Evolutionary conservation across 2,888 invertebrate genomes (phyloP).

Genomic region (Tineola bisselliella): DNA sequence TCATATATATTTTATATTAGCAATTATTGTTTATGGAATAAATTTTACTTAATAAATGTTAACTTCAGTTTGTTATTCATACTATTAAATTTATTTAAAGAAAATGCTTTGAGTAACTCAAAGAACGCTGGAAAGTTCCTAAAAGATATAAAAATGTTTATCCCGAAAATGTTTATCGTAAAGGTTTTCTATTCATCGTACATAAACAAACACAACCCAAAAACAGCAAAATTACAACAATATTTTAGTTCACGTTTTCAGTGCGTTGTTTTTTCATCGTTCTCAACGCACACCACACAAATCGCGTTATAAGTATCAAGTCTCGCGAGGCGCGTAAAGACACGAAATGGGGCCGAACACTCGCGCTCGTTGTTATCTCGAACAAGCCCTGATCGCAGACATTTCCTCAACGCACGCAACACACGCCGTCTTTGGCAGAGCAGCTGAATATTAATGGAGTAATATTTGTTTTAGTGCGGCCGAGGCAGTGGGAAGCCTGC

Average conservation of each 20-base stretch:
- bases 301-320: not conserved
- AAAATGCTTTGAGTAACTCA: not conserved
- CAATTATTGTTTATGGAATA: too few relatives aligned
- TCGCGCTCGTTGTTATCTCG: not conserved
- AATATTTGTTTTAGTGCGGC: conserved; percentile 36
- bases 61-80: too few relatives aligned
- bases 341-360: not conserved
- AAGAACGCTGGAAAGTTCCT: not conserved
- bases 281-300: not conserved
- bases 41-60: too few relatives aligned
- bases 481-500: conserved; percentile 43
- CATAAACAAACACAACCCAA: not conserved
- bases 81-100: not conserved
- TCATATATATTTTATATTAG: too few relatives aligned
- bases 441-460: conserved; percentile 46
- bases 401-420: conserved; percentile 15
- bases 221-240: not conserved
- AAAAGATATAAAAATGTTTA: not conserved
- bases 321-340: conserved; percentile 4
- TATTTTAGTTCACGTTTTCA: not conserved
- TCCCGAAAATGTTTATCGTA: too few relatives aligned
- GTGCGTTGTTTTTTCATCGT: conserved; percentile 1
- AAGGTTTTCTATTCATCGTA: not conserved
- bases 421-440: conserved; percentile 30
- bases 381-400: not conserved